Percentiles rank a stretch among this genome's conserved stretches.
Conservation (phyloP, 1,140 invertebrate genomes). For the Monomorium pharaonis region DNA sequence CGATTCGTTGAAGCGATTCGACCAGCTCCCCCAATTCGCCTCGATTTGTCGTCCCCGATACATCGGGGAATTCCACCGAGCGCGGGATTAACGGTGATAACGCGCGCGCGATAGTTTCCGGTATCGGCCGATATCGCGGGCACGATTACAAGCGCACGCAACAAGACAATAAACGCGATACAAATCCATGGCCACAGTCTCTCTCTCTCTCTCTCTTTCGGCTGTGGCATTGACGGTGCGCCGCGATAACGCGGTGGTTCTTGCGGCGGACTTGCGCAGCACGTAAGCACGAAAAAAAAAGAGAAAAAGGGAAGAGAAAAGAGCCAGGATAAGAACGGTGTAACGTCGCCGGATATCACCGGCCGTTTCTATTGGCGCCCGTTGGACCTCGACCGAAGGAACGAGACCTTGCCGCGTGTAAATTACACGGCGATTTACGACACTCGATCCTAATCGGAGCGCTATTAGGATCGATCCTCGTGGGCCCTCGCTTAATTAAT, state of each 20-base stretch:
- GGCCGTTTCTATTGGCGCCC: slow-evolving; percentile 6
- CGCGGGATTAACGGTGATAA: neutral
- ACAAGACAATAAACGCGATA: neutral
- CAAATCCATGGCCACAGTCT: slow-evolving; percentile 19
- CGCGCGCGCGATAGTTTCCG: neutral
- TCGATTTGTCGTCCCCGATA: neutral
- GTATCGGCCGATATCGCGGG: neutral
- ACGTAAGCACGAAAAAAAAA: neutral
- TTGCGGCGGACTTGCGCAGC: neutral
- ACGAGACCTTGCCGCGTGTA: slow-evolving; percentile 28
- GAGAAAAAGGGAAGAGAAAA: neutral
- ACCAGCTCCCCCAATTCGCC: neutral
- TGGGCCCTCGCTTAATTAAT: neutral
- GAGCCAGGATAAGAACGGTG: slow-evolving; percentile 19
- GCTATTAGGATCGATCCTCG: neutral
- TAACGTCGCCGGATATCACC: slow-evolving; percentile 23
- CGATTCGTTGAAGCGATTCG: neutral
- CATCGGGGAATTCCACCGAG: neutral
- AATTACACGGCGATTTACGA: slow-evolving; percentile 13
- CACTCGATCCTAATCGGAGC: neutral
- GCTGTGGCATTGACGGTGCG: slow-evolving; percentile 19
- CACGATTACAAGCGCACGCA: neutral
- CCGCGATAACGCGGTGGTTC: slow-evolving; percentile 23
- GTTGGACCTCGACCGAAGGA: slow-evolving; percentile 35
- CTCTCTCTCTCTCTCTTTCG: too few relatives aligned